Base-by-base conservation (phyloP, 2,888 invertebrate genomes). In the Perdita meconis region DNA sequence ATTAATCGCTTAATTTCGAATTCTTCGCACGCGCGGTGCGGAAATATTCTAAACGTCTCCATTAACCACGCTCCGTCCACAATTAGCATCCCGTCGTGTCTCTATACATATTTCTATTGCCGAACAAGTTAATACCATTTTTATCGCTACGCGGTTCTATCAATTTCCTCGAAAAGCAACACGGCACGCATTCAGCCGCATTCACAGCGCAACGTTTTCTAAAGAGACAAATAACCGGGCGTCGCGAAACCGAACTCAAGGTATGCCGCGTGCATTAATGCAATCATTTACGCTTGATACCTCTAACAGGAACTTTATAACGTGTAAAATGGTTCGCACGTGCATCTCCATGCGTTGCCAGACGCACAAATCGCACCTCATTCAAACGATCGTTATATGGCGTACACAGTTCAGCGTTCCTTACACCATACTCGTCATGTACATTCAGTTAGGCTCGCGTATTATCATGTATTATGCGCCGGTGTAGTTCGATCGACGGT, bases 281-380 rank as follows among this genome's bases (percentile, higher is more conserved):
- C 55, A 81, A 77, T 83, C 50, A 78, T 85, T 86, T 87, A 88
- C 88, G 88, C 87, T 82, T 70, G 68, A 81, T 82, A 88, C 84
- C 68, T 69, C 64, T 42, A 44, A 59, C 19, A 24, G 67, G 53
- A 59, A 44, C 30, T 51, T 66, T 30, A 22, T 56, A 67, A 42
- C 34, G 30, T 36, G 56, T 34, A 59, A 81, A 65, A 57, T 74
- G 42, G 24, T 57, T 22, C 19, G 40, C 38, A 44, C 30, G 61
- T 47, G 22, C 57, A 38, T 59, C 24, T 51, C 53, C 51, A 34
- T n/a, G 22, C 10, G 26, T 68, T 53, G 19, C 53, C 42, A 47
- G 42, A 42, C 13, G 16, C 51, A 13, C 16, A 60, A 3, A 22
- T 16, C 34, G 30, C 30, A 51, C 8, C 56, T 50, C 63, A 74